Percentiles rank a stretch among this genome's conserved stretches.
Evolutionary conservation across 2,888 invertebrate genomes (phyloP).

Genomic region (Atrina japonica): DNA sequence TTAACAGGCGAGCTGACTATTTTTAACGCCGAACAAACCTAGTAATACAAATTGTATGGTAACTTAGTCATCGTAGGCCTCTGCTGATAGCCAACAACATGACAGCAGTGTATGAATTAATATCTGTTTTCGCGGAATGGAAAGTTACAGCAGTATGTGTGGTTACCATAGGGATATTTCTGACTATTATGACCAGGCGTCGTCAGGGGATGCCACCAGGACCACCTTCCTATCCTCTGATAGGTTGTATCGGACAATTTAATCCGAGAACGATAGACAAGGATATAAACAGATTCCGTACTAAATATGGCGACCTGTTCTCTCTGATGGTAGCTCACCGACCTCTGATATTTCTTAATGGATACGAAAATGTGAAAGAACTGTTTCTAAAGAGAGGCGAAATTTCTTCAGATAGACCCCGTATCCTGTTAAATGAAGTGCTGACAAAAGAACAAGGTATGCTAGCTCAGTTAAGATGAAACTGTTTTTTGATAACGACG

Average conservation of each 20-base stretch:
- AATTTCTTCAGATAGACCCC: constrained; percentile 9
- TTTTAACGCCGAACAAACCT: too few species aligned
- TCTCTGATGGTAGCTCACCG: constrained; percentile 6
- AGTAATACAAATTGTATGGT: too few species aligned
- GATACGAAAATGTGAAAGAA: background rate
- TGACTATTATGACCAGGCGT: constrained; percentile 1
- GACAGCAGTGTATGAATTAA: too few species aligned
- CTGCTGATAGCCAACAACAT: too few species aligned
- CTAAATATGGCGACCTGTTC: constrained; percentile 9
- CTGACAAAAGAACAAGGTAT: constrained; percentile 1
- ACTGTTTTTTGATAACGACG: too few species aligned
- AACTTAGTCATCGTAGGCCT: too few species aligned
- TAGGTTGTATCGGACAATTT: constrained; percentile 9
- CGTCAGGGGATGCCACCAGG: constrained; percentile 5
- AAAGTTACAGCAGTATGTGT: too few species aligned
- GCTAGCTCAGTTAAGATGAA: too few species aligned
- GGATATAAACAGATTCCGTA: background rate
- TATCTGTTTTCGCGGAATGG: too few species aligned
- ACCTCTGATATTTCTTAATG: constrained; percentile 7
- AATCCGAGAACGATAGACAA: background rate
- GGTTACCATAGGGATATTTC: too few species aligned
- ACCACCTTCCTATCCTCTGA: constrained; percentile 15
- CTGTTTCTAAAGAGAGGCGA: constrained; percentile 1
- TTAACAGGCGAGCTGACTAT: too few species aligned
- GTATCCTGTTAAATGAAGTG: background rate